These are phyloP conservation scores for Chloroclysta siterata DNA, from an alignment of 2,888 invertebrate species.

Conservation along the genomic window DNA sequence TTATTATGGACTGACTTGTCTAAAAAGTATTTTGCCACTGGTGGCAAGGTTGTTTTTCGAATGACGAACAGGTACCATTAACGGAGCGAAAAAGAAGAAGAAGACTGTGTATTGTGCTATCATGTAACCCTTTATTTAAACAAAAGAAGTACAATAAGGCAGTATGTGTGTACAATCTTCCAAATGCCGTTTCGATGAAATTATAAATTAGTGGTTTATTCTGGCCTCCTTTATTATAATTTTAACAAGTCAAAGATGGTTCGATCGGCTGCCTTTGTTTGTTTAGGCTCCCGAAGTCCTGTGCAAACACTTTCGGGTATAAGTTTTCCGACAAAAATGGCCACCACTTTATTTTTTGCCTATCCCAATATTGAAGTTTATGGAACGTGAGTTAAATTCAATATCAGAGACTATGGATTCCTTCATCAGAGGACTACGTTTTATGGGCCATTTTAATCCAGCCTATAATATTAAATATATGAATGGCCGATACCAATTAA, in stretches of 20 bases:
- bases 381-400: conserved; percentile 9
- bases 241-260: conserved; percentile 13
- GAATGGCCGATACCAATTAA: no score
- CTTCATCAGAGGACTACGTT: not conserved
- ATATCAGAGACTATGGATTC: conserved; percentile 1
- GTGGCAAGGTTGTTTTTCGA: no score
- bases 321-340: conserved; percentile 13
- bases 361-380: conserved; percentile 12
- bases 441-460: not conserved
- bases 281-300: conserved; percentile 30
- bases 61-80: no score
- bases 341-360: conserved; percentile 1
- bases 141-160: no score
- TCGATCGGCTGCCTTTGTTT: conserved; percentile 28
- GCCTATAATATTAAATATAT: no score
- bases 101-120: no score
- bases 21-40: no score
- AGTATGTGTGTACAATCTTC: no score
- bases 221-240: not conserved
- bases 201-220: not conserved
- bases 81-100: no score
- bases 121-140: no score
- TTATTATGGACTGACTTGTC: no score
- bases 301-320: conserved; percentile 23
- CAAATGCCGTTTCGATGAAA: not conserved